A percentile compares a stretch with the other conserved stretches of the same genome.
Conservation (phyloP, 92 coral and sea anemone species). For the Diadumene lineata region DNA sequence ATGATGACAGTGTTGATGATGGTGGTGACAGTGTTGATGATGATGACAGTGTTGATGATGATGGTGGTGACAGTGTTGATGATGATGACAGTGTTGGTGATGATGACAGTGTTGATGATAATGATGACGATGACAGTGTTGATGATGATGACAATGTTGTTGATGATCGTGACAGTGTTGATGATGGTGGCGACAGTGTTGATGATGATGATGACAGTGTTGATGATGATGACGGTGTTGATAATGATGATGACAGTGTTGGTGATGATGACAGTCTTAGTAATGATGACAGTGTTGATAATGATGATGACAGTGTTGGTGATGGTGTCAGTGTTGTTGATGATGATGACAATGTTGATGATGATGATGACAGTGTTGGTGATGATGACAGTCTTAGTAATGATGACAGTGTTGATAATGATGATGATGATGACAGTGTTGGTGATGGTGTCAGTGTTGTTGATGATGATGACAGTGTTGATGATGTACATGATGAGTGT, state of each 20-base stretch:
- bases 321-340: too few relatives aligned
- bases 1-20: not conserved
- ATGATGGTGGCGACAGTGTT: not conserved
- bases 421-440: too few relatives aligned
- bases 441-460: too few relatives aligned
- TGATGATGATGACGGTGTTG: not conserved
- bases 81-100: not conserved
- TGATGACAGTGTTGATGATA: not conserved
- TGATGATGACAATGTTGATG: too few relatives aligned
- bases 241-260: not conserved
- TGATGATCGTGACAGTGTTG: not conserved
- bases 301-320: too few relatives aligned
- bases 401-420: too few relatives aligned
- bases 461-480: too few relatives aligned
- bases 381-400: too few relatives aligned
- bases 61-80: not conserved
- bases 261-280: too few relatives aligned
- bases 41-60: not conserved
- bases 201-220: not conserved
- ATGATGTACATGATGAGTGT: too few relatives aligned
- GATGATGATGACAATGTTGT: not conserved
- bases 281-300: not conserved
- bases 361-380: too few relatives aligned
- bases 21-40: constrained; percentile 8
- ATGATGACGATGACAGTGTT: not conserved